These are phyloP conservation scores for Myrmophylax atrothorax DNA, from an alignment of 2,113 vertebrate genomes.

Conservation along the genomic window DNA sequence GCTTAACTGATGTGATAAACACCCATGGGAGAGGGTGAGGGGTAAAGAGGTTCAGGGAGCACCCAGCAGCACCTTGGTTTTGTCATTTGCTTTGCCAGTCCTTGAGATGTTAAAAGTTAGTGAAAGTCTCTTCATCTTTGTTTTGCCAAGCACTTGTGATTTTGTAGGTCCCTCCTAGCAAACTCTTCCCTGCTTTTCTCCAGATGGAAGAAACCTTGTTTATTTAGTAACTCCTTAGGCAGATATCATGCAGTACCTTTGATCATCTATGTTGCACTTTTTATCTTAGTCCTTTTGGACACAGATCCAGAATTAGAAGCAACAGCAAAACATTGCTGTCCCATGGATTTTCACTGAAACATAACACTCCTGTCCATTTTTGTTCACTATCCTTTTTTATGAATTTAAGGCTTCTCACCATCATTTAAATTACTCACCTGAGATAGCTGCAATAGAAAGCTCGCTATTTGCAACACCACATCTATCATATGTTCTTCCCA, in stretches of 20 bases:
- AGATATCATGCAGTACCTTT: background rate
- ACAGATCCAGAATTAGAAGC: background rate
- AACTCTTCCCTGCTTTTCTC: background rate
- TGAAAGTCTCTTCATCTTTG: background rate
- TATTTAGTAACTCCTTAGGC: background rate
- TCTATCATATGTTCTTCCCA: background rate
- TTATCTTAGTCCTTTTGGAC: background rate
- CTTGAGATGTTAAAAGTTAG: background rate
- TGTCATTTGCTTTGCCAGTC: background rate
- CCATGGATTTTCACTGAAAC: background rate
- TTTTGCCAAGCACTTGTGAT: background rate
- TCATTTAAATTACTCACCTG: background rate
- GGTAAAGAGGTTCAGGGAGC: fast-evolving
- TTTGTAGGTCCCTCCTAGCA: background rate
- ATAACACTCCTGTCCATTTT: background rate
- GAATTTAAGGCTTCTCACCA: background rate
- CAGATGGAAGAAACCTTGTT: background rate
- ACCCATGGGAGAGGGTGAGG: fast-evolving
- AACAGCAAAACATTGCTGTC: background rate
- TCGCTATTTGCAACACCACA: background rate
- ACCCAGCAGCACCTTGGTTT: fast-evolving
- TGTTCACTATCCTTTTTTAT: background rate
- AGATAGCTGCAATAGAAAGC: background rate
- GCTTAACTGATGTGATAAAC: background rate
- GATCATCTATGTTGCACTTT: background rate